Percentiles rank a stretch among this genome's conserved stretches.
Conservation (phyloP, 2,888 invertebrate genomes). For the Leptinotarsa tumamoca region DNA sequence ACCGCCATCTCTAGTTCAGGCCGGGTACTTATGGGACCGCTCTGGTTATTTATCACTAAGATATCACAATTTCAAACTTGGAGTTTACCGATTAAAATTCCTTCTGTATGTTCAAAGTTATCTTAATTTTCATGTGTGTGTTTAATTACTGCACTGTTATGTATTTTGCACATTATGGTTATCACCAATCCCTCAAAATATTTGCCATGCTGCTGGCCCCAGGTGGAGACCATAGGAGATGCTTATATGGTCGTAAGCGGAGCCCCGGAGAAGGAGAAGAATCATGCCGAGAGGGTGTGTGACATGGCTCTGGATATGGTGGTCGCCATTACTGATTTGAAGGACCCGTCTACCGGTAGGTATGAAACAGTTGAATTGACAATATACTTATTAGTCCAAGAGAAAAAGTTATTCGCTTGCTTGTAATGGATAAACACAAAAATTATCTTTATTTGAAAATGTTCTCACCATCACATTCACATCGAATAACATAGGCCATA, state of each 20-base stretch:
- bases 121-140: constrained; percentile 23
- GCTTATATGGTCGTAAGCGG: constrained; percentile 99
- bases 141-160: constrained; percentile 43
- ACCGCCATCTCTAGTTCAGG: too few relatives aligned
- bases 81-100: background rate
- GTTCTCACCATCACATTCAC: too few relatives aligned
- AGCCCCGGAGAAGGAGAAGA: constrained; percentile 88
- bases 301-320: constrained; percentile 98
- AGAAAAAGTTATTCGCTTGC: too few relatives aligned
- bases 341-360: constrained; percentile 90
- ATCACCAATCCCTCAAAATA: constrained; percentile 39
- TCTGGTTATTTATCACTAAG: too few relatives aligned
- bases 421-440: too few relatives aligned
- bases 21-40: too few relatives aligned
- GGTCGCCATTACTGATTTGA: constrained; percentile 89
- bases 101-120: background rate
- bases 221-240: constrained; percentile 98
- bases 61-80: too few relatives aligned
- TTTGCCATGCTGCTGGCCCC: constrained; percentile 50
- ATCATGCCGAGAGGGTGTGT: constrained; percentile 92
- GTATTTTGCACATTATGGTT: constrained; percentile 43
- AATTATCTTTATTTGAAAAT: too few relatives aligned
- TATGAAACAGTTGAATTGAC: constrained; percentile 4
- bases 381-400: too few relatives aligned
- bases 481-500: too few relatives aligned